A percentile compares a stretch with the other conserved stretches of the same genome.
These are phyloP conservation scores for Phrynosoma platyrhinos DNA, from an alignment of 2,113 vertebrate species.

Conservation along the genomic window DNA sequence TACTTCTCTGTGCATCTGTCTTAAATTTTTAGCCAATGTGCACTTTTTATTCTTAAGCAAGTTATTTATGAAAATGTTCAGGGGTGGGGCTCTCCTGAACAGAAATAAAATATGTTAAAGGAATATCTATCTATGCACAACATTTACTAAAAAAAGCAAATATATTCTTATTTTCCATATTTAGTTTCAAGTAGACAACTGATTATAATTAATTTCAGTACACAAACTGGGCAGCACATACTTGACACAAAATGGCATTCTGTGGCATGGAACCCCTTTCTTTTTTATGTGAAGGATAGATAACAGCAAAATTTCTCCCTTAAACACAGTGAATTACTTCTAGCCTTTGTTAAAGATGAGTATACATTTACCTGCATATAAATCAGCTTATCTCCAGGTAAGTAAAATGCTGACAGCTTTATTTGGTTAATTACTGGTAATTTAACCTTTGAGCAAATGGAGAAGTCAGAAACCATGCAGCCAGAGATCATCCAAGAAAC, in stretches of 20 bases:
- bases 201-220: not conserved
- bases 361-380: not conserved
- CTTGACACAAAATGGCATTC: not conserved
- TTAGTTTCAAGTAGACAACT: not conserved
- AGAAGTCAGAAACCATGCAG: not conserved
- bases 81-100: not conserved
- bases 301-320: not conserved
- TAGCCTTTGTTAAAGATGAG: not conserved
- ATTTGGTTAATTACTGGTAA: constrained; percentile 11
- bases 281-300: not conserved
- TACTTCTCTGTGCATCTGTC: not conserved
- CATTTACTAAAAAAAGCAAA: constrained; percentile 15
- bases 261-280: not conserved
- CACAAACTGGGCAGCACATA: not conserved
- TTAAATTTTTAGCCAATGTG: not conserved
- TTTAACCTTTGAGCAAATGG: not conserved
- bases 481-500: not conserved
- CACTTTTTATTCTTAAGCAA: not conserved
- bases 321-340: not conserved
- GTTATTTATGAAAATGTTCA: no score
- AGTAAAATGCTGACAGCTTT: not conserved
- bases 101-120: not conserved
- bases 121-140: constrained; percentile 1
- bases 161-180: not conserved
- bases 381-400: constrained; percentile 14